Evolutionary conservation across 92 coral and sea anemone species (phyloP).

Genomic region (Porites rus): DNA sequence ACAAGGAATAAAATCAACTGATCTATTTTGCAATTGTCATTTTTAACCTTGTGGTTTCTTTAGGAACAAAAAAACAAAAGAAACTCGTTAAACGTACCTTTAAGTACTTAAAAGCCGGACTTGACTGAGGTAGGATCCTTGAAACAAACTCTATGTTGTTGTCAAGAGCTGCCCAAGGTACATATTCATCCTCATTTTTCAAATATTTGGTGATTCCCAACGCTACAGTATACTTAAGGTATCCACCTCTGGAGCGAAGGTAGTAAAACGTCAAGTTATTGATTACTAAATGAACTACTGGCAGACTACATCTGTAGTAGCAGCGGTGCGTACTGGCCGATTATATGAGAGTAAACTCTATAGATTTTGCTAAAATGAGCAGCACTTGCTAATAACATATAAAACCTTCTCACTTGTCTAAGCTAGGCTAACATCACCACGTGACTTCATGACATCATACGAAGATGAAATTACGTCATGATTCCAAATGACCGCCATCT

Average conservation of each 20-base stretch:
- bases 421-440: too few species aligned
- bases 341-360: too few species aligned
- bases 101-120: conserved; percentile 62
- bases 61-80: too few species aligned
- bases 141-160: conserved; percentile 6
- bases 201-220: conserved; percentile 74
- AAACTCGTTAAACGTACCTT: conserved; percentile 47
- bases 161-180: conserved; percentile 71
- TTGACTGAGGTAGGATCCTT: conserved; percentile 54
- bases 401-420: too few species aligned
- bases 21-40: too few species aligned
- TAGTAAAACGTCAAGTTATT: neutral
- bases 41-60: neutral
- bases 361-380: too few species aligned
- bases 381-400: too few species aligned
- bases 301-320: neutral
- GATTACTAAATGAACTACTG: neutral
- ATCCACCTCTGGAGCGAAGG: conserved; percentile 59
- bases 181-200: conserved; percentile 67
- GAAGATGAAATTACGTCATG: too few species aligned
- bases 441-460: too few species aligned
- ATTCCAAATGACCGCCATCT: too few species aligned
- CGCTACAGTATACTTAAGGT: conserved; percentile 68
- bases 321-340: too few species aligned
- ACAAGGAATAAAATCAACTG: too few species aligned